Conservation (phyloP, 2,888 invertebrate species). For the Cantharis nigra region DNA sequence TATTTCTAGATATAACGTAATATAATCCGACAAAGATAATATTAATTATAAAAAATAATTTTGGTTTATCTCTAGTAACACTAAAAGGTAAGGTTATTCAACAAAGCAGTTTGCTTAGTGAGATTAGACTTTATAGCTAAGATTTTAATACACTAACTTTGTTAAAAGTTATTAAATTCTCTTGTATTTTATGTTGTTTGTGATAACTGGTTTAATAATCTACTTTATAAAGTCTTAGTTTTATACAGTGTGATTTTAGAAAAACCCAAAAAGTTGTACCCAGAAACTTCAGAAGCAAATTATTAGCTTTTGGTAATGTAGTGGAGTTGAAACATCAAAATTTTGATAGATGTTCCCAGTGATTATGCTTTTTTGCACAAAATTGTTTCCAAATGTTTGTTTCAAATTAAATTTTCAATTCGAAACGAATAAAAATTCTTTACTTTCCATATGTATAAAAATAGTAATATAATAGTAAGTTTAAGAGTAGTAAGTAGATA, state of each 20-base stretch:
- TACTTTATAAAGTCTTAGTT: not conserved
- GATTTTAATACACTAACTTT: not conserved
- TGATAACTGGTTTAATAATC: not conserved
- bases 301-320: too few relatives aligned
- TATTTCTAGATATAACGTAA: not conserved
- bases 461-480: too few relatives aligned
- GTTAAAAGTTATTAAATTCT: not conserved
- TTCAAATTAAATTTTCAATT: too few relatives aligned
- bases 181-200: not conserved
- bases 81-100: not conserved
- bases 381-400: too few relatives aligned
- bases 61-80: not conserved
- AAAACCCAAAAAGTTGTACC: too few relatives aligned
- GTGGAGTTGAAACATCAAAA: too few relatives aligned
- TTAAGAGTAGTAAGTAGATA: too few relatives aligned
- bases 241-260: not conserved
- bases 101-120: not conserved
- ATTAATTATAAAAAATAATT: not conserved
- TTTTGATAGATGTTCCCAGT: too few relatives aligned
- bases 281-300: too few relatives aligned
- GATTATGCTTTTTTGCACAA: too few relatives aligned
- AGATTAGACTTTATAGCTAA: not conserved
- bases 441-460: too few relatives aligned
- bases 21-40: not conserved
- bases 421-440: too few relatives aligned